phyloP scores from a whole-genome alignment of 2,797 vertebrate genomes.

The Botia almorhae region DNA sequence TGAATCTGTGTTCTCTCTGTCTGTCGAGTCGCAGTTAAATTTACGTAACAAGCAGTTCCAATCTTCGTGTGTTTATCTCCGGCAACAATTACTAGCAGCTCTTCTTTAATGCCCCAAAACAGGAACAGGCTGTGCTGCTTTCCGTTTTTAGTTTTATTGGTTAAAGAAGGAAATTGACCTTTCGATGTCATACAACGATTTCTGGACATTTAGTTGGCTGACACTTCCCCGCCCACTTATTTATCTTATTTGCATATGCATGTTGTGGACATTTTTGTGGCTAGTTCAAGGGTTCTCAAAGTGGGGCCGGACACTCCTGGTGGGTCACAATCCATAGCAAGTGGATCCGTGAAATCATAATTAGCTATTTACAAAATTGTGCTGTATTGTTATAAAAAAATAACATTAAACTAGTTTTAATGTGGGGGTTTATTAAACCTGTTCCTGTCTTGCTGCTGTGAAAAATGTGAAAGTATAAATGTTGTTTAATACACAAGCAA shows the following conservation, averaged over 20 bases:
- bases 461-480: too few relatives aligned
- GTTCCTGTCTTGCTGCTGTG: too few relatives aligned
- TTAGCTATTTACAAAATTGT: too few relatives aligned
- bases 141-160: background rate
- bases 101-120: background rate
- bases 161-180: conserved; percentile 21
- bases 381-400: too few relatives aligned
- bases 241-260: conserved; percentile 19
- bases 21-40: background rate
- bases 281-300: too few relatives aligned
- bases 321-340: too few relatives aligned
- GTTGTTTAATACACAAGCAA: too few relatives aligned
- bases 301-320: too few relatives aligned
- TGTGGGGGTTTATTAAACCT: too few relatives aligned
- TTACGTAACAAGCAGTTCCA: background rate
- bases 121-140: background rate
- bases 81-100: conserved; percentile 21
- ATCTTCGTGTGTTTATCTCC: conserved; percentile 1
- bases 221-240: conserved; percentile 13
- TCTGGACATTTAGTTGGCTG: background rate
- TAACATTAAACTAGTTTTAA: too few relatives aligned
- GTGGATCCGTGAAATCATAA: too few relatives aligned
- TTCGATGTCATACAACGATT: conserved; percentile 5
- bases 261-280: background rate
- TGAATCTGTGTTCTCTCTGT: background rate